Evolutionary conservation across 64 coral and sea anemone genomes (phyloP).

Genomic region (Stichodactyla helianthus): DNA sequence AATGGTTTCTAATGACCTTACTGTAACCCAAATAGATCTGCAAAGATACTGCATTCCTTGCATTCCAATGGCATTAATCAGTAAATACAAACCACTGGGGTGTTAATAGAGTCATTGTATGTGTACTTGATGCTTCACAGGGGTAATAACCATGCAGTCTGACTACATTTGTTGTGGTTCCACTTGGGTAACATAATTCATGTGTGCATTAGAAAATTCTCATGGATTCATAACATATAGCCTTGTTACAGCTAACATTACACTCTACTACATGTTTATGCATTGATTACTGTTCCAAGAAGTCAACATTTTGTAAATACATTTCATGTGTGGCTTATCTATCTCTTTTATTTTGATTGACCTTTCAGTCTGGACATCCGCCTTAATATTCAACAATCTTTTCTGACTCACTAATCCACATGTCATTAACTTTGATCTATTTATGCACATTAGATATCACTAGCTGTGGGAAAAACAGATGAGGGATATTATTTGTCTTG

Average conservation of each 20-base stretch:
- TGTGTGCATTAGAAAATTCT: background rate
- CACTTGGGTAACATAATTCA: background rate
- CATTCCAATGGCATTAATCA: conserved; percentile 16
- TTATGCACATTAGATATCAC: background rate
- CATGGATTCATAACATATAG: background rate
- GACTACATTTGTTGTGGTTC: background rate
- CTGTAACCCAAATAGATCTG: background rate
- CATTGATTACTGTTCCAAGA: background rate
- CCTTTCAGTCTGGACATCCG: background rate
- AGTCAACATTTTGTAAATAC: background rate
- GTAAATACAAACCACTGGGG: background rate
- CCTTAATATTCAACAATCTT: background rate
- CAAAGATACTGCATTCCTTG: background rate
- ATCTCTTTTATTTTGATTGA: background rate
- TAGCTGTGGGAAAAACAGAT: background rate
- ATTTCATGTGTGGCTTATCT: background rate
- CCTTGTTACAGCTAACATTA: background rate
- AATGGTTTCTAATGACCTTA: background rate
- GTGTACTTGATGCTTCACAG: background rate
- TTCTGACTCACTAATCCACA: background rate
- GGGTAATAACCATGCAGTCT: background rate
- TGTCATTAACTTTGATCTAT: background rate
- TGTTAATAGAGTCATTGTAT: background rate
- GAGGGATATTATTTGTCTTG: background rate
- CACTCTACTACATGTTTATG: background rate